Evolutionary conservation across 1,140 invertebrate species (phyloP).

Genomic region (Listronotus oregonensis): DNA sequence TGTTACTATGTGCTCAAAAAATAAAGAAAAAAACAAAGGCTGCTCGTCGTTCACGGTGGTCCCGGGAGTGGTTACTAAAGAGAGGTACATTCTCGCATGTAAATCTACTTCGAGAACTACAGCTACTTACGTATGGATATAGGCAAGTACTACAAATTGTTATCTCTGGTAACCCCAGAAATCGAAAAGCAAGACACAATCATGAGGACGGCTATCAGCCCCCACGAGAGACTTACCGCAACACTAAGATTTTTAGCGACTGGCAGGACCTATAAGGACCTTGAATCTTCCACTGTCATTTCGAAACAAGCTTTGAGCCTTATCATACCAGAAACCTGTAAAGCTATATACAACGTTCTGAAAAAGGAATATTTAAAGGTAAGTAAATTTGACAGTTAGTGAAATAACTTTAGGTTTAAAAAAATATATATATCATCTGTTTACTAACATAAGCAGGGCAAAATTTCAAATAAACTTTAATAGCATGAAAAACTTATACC

Average conservation of each 20-base stretch:
- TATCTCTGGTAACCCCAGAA: not conserved
- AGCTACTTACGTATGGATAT: slow-evolving; percentile 1
- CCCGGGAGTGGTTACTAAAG: slow-evolving; percentile 1
- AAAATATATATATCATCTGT: too few relatives aligned
- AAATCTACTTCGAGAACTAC: slow-evolving; percentile 3
- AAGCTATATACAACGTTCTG: slow-evolving; percentile 16
- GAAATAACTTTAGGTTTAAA: too few relatives aligned
- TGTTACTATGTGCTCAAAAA: not conserved
- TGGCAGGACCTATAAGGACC: slow-evolving; percentile 11
- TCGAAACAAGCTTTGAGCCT: slow-evolving; percentile 16
- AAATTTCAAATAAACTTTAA: too few relatives aligned
- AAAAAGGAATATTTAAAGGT: slow-evolving; percentile 15
- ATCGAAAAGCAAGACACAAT: slow-evolving; percentile 1
- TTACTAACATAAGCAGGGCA: too few relatives aligned
- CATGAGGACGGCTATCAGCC: not conserved
- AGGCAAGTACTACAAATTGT: not conserved
- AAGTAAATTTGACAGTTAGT: slow-evolving; percentile 3
- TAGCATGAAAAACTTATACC: too few relatives aligned
- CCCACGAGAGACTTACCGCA: too few relatives aligned
- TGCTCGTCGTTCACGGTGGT: slow-evolving; percentile 1
- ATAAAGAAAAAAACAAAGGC: slow-evolving; percentile 2
- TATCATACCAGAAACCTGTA: slow-evolving; percentile 14
- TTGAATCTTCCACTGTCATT: slow-evolving; percentile 14
- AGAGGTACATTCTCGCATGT: not conserved
- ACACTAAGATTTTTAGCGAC: too few relatives aligned